Base-by-base conservation (phyloP, 1,140 invertebrate genomes). In the Diachasmimorpha longicaudata region DNA sequence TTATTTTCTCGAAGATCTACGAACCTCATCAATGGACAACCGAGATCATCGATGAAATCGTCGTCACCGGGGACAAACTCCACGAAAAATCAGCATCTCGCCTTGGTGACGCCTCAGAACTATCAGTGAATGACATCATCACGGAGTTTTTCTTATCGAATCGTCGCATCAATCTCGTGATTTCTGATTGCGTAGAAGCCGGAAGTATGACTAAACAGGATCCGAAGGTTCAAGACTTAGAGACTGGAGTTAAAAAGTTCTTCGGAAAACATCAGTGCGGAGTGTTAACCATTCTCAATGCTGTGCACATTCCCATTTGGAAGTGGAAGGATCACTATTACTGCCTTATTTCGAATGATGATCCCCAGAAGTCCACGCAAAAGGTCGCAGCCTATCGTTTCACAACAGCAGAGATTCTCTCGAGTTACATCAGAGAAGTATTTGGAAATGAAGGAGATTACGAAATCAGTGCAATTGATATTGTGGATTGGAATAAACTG, bases 1-100 rank as follows among this genome's bases (percentile, higher is more conserved):
- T 85, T 6, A 74, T 88, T 2, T 87, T 88, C 46, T 84, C 84
- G 0, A 87, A 87, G 71, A 81, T 82, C 11, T 86, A 87, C 23
- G 81, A 85, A 52, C 82, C 85, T 0, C 78, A 78, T 4, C 77
- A 83, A 1, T 87, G 83, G 82, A 81, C 78, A 0, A 10, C 70
- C 0, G 74, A 83, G 11, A 69, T 87, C 19, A 70, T 88, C 10
- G 79, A 87, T 39, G 83, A 88, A 70, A 76, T 88, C 0, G 79
- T 84, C 13, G 58, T 83, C 4, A 83, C 85, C 0, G 86, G 86
- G 0, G 82, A 85, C 6, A 86, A 85, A 48, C 72, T 88, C 8
- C 85, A 86, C 52, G 77, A 82, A 0, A 84, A 82, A n/a, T 84
- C 79, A 37, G 77, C 80, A 1, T 77, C 69, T 11, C 78, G 83